Evolutionary conservation across 2,113 vertebrate genomes (phyloP), one percentile per base, ranked within the genome.

Genomic region (Acrocephalus kingi): DNA sequence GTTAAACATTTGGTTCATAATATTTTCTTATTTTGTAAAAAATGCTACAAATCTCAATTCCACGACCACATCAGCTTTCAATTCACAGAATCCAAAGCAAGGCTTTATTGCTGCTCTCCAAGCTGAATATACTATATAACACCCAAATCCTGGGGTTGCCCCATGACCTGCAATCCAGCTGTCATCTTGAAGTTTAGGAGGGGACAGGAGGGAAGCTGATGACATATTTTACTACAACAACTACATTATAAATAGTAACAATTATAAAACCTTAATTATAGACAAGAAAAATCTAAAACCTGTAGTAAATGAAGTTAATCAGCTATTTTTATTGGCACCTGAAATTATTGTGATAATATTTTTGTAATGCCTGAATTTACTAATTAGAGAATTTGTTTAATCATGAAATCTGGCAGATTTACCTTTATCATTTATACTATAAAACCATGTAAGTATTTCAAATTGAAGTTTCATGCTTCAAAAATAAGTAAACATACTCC

Each of bases 111-210:
- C 25, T 58, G n/a, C n/a, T 41, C n/a, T 83, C 39, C 51, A 41
- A 31, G 37, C 0, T 56, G 35, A 59, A 90, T 23, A 41, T 5
- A 25, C 10, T 10, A 13, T 1, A 28, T 0, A 56, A 2, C 8
- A 6, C 9, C 8, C 41, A 69, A 77, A 9, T 2, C 35, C 18
- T 20, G 9, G 9, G 33, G 39, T 4, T 87, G 45, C 25, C 35
- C 39, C 41, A 33, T 13, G 31, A 61, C n/a, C 33, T 35, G n/a
- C 20, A 81, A 35, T 33, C 6, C 23, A 69, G 30, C 4, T 43
- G 28, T 27, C 6, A 61, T 7, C 30, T 49, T 72, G 37, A 52
- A 77, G 8, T 48, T 67, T 8, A 15, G 11, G 3, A 22, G 9
- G 5, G 11, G 15, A 15, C 5, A 3, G 14, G 7, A 22, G 0